Percentiles rank a stretch among this genome's conserved stretches.
Evolutionary conservation across 2,797 vertebrate genomes (phyloP).

Genomic region (Coilia nasus): DNA sequence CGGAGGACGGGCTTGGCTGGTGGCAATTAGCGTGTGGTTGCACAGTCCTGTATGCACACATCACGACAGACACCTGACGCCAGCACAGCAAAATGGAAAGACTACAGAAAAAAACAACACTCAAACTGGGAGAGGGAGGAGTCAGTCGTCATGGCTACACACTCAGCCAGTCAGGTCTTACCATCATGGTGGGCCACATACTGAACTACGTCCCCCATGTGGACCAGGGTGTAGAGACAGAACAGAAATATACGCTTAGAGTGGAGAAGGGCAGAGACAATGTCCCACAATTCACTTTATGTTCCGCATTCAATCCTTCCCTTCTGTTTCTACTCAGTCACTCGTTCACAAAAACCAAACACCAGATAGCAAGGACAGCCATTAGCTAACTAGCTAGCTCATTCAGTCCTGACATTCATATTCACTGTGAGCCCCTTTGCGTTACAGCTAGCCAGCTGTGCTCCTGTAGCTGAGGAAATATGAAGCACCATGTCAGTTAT

Average conservation of each 20-base stretch:
- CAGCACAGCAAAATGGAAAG: not conserved
- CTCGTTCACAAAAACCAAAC: not conserved
- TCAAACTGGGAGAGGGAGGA: slow-evolving; percentile 35
- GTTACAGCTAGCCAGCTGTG: not conserved
- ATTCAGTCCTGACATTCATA: not conserved
- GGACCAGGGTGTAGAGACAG: slow-evolving; percentile 63
- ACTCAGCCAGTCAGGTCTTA: slow-evolving; percentile 67
- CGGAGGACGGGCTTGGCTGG: slow-evolving; percentile 38
- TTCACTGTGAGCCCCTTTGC: not conserved
- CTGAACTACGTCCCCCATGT: slow-evolving; percentile 72
- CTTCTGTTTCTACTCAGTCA: not conserved
- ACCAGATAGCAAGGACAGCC: not conserved
- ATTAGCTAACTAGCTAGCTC: not conserved
- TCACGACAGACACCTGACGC: slow-evolving; percentile 66
- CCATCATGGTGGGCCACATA: slow-evolving; percentile 81
- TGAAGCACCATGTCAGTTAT: not conserved
- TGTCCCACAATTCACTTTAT: not conserved
- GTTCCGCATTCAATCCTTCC: too few relatives aligned
- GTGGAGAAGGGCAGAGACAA: slow-evolving; percentile 46
- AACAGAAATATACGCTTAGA: slow-evolving; percentile 64
- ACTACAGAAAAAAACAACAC: slow-evolving; percentile 45
- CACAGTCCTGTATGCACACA: slow-evolving; percentile 61
- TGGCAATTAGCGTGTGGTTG: slow-evolving; percentile 33
- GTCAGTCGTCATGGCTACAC: not conserved
- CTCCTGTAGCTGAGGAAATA: not conserved